Evolutionary conservation across 2,888 invertebrate genomes (phyloP).

Genomic region (Bugula neritina): DNA sequence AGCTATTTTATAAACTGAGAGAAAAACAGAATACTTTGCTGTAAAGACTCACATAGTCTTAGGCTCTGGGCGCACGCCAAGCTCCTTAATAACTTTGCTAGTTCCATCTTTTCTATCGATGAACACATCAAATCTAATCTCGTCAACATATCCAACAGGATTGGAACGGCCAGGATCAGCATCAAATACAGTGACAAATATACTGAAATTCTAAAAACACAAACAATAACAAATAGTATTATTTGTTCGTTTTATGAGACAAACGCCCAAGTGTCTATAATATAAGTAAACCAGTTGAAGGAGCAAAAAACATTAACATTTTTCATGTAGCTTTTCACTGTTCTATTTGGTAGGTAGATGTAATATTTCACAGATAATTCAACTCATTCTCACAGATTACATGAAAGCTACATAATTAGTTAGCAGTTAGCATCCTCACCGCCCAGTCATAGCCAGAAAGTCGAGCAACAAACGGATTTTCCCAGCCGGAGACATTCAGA

Average conservation of each 20-base stretch:
- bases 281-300: too few species aligned
- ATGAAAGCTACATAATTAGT: too few species aligned
- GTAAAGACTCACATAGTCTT: not conserved
- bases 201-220: not conserved
- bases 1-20: too few species aligned
- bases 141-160: not conserved
- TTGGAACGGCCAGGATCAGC: not conserved
- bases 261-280: too few species aligned
- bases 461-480: not conserved
- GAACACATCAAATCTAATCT: not conserved
- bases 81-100: not conserved
- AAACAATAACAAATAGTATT: not conserved
- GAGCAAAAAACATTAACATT: too few species aligned
- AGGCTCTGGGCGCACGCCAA: not conserved
- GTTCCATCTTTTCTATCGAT: not conserved
- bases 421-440: too few species aligned
- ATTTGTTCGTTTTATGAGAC: too few species aligned
- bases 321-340: too few species aligned
- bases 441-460: not conserved
- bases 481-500: not conserved
- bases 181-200: not conserved
- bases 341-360: too few species aligned
- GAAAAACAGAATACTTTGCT: too few species aligned
- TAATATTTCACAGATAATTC: too few species aligned
- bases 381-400: too few species aligned